phyloP scores from a whole-genome alignment of 2,888 invertebrate species.

The Lamellibrachia columna region DNA sequence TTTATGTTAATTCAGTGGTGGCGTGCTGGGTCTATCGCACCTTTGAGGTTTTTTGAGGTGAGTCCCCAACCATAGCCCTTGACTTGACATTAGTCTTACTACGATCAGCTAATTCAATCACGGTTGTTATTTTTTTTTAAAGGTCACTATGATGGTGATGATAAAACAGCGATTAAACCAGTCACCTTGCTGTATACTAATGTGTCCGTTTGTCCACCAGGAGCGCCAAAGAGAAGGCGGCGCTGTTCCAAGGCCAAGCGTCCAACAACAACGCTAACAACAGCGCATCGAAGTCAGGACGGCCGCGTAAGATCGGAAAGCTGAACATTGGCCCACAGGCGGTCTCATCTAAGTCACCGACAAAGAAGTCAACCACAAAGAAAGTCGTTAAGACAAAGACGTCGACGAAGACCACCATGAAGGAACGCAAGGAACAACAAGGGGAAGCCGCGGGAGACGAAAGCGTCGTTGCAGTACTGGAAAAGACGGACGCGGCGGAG shows the following conservation, averaged over 20 bases:
- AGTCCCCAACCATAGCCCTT: neutral
- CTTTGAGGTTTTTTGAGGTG: too few species aligned
- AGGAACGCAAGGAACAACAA: constrained; percentile 23
- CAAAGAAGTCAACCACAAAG: constrained; percentile 10
- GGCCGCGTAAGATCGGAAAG: constrained; percentile 2
- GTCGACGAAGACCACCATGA: neutral
- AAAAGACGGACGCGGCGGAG: constrained; percentile 13
- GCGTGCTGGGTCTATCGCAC: too few species aligned
- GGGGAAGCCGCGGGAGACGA: neutral
- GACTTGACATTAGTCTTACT: neutral
- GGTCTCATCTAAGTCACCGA: neutral
- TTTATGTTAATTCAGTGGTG: too few species aligned
- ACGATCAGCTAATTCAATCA: neutral
- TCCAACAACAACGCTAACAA: neutral
- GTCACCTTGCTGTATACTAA: neutral
- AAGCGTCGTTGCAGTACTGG: neutral
- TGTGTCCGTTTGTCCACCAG: neutral
- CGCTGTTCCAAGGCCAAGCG: neutral
- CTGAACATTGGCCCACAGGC: neutral
- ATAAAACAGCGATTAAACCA: neutral
- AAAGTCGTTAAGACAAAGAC: constrained; percentile 6
- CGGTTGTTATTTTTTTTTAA: neutral
- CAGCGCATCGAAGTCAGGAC: neutral
- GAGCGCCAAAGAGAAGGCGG: constrained; percentile 1
- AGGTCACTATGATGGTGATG: neutral